Evolutionary conservation across 2,113 vertebrate genomes (phyloP).

Genomic region (Bubo scandiacus): DNA sequence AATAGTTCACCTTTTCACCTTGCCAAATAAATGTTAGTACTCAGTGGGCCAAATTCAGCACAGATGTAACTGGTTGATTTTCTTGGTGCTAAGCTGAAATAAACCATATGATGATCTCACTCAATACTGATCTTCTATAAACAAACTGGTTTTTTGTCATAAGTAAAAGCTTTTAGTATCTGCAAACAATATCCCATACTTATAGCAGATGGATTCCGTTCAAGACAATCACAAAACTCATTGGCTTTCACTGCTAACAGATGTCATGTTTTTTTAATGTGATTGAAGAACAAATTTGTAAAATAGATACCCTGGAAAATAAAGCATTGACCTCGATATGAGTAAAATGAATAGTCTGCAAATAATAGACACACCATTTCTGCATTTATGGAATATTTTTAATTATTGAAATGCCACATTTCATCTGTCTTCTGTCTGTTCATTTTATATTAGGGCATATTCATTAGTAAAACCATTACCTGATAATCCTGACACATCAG

Average conservation of each 20-base stretch:
- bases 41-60: background rate
- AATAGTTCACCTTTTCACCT: background rate
- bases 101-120: background rate
- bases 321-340: background rate
- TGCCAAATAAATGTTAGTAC: background rate
- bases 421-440: background rate
- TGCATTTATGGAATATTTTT: background rate
- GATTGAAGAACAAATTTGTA: background rate
- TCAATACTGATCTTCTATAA: background rate
- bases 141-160: background rate
- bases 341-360: background rate
- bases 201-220: background rate
- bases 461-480: constrained; percentile 72
- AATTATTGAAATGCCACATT: background rate
- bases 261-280: background rate
- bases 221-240: too few species aligned
- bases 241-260: background rate
- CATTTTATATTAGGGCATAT: background rate
- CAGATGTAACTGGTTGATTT: background rate
- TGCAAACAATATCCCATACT: background rate
- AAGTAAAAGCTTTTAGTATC: background rate
- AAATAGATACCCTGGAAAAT: background rate
- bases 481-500: constrained; percentile 87
- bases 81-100: background rate
- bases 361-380: background rate